Base-by-base conservation (phyloP, 2,113 vertebrate species). In the Heliornis fulica region DNA sequence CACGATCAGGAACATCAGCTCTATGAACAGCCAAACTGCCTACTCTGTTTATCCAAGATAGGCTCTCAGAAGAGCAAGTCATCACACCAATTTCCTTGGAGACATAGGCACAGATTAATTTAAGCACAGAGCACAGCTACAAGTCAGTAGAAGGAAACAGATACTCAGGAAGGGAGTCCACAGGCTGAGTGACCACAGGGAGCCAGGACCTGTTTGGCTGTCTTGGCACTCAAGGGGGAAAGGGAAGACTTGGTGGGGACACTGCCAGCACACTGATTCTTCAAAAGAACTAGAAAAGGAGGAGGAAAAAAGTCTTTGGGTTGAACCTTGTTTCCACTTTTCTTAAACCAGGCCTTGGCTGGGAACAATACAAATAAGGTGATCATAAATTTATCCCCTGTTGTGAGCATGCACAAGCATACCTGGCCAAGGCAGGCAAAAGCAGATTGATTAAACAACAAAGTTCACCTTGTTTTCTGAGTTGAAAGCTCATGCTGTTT, bases 401-500 rank as follows among this genome's bases (percentile, higher is more conserved):
- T 85, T 45, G 69, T 51, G 51, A 92, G 63, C 46, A n/a, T 10
- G 46, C 32, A 56, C 5, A 1, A 2, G 46, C 77, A 48, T 78
- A 75, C 80, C 75, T 92, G 68, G 53, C 93, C 65, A 89, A 70
- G 85, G 72, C 69, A 88, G 91, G 48, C 54, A 76, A 48, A 90
- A 77, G 38, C 50, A 81, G 72, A 71, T 59, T 91, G 93, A 95
- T 85, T 92, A 76, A 77, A 75, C 76, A 71, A 88, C 75, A 75
- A 83, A 83, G 79, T 94, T 92, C 92, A 76, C 75, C 94, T 94
- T 93, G 71, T 68, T 94, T 93, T 70, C 40, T 7, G n/a, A 80
- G 83, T 29, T 95, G 92, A 92, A 97, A 93, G 87, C 95, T 81
- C 92, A 80, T 2, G 72, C 85, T 97, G 94, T 88, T 95, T 79